Evolutionary conservation across 2,888 invertebrate genomes (phyloP).

Genomic region (Emmelina monodactyla): DNA sequence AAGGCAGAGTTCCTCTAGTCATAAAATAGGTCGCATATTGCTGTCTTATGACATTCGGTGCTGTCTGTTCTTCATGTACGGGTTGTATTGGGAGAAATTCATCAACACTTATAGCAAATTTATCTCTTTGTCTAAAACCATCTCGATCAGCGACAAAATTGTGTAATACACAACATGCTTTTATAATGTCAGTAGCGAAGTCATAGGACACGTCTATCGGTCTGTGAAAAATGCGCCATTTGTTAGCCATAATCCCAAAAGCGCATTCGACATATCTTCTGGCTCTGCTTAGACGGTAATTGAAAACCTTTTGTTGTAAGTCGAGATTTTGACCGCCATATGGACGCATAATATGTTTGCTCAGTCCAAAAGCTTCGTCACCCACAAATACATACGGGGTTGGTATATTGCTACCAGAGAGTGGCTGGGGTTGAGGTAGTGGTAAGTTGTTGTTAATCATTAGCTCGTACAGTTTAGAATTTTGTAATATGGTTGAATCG

Average conservation of each 20-base stretch:
- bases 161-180: slow-evolving; percentile 6
- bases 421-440: background rate
- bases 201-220: background rate
- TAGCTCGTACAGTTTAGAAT: background rate
- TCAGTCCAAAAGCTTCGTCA: slow-evolving; percentile 6
- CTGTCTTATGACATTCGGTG: too few relatives aligned
- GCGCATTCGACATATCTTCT: slow-evolving; percentile 2
- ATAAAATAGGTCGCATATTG: too few relatives aligned
- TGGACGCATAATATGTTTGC: slow-evolving; percentile 5
- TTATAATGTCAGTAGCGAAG: slow-evolving; percentile 3
- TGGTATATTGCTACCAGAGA: slow-evolving; percentile 15
- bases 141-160: too few relatives aligned
- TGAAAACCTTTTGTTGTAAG: slow-evolving; percentile 6
- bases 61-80: too few relatives aligned
- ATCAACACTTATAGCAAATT: too few relatives aligned
- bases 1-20: too few relatives aligned
- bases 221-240: slow-evolving; percentile 5
- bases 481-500: slow-evolving; percentile 7
- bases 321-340: slow-evolving; percentile 2
- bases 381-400: slow-evolving; percentile 12
- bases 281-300: slow-evolving; percentile 5
- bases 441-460: background rate
- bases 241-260: background rate
- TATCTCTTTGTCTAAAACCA: too few relatives aligned
- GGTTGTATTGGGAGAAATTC: too few relatives aligned